Base-by-base conservation (phyloP, 1,140 invertebrate genomes). In the Eriosoma lanigerum region DNA sequence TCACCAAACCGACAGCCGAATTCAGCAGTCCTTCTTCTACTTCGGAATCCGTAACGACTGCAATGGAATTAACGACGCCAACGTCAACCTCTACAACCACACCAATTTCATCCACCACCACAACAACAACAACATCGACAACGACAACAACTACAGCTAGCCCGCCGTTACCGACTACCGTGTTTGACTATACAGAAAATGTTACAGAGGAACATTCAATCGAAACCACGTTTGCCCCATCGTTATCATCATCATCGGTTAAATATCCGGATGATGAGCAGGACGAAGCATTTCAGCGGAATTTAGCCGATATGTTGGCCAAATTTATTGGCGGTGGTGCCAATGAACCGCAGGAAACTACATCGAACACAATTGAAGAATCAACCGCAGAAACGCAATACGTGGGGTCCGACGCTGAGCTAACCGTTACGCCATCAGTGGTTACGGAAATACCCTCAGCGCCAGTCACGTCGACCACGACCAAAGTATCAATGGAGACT, bases 401-500 rank as follows among this genome's bases (percentile, higher is more conserved):
- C 21, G 56, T 17, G 56, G 54, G 32, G 1, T 48, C 50, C 4
- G 75, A 56, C 2, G 13, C 1, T 76, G 68, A 83, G 82, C 24
- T 68, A 12, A 81, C 81, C 4, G 82, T 80, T 73, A 81, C 68
- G 19, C 83, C 66, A 81, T 86, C 73, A 83, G 86, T 83, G 83
- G 83, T 50, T 82, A 87, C 82, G 85, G 87, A 83, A 82, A 84
- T 90, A 90, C 78, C 86, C 5, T 84, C 92, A 8, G 38, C 29
- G 17, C 75, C 52, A 15, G 89, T 90, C 82, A 92, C 92, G 1
- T 92, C 92, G 1, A 93, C 92, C 64, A 93, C 92, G 1, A 92
- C 92, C 0, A 92, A 93, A 86, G 88, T 94, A 48, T 93, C 93
- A 12, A 91, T 93, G 82, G 93, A 94, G 89, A 94, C 93, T 24